Evolutionary conservation across 2,113 vertebrate genomes (phyloP).

Genomic region (Tichodroma muraria): DNA sequence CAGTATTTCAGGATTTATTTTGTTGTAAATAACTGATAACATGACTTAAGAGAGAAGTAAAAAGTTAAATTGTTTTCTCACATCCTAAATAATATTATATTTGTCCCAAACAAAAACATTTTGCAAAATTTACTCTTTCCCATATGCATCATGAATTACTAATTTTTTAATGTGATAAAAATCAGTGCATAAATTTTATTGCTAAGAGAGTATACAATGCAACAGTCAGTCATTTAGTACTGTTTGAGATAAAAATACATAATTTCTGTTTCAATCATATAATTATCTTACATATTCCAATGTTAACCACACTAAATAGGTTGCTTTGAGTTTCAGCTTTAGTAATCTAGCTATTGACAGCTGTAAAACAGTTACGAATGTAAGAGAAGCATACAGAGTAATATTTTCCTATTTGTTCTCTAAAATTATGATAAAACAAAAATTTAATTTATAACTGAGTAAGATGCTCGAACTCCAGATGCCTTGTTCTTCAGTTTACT

Average conservation of each 20-base stretch:
- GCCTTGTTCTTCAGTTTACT: not conserved
- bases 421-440: not conserved
- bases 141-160: not conserved
- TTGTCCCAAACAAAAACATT: not conserved
- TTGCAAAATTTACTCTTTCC: not conserved
- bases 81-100: not conserved
- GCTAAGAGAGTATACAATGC: not conserved
- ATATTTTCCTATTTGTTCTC: not conserved
- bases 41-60: not conserved
- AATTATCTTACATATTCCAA: not conserved
- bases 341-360: not conserved
- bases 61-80: not conserved
- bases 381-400: not conserved
- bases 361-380: not conserved
- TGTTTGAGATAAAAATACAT: not conserved
- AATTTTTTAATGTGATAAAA: not conserved
- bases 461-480: not conserved
- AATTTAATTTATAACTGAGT: not conserved
- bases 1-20: not conserved
- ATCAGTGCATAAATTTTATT: not conserved
- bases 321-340: not conserved
- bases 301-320: not conserved
- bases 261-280: not conserved
- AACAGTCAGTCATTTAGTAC: not conserved
- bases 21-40: not conserved